Evolutionary conservation across 1,140 invertebrate species (phyloP).

Genomic region (Saccostrea glomerata): DNA sequence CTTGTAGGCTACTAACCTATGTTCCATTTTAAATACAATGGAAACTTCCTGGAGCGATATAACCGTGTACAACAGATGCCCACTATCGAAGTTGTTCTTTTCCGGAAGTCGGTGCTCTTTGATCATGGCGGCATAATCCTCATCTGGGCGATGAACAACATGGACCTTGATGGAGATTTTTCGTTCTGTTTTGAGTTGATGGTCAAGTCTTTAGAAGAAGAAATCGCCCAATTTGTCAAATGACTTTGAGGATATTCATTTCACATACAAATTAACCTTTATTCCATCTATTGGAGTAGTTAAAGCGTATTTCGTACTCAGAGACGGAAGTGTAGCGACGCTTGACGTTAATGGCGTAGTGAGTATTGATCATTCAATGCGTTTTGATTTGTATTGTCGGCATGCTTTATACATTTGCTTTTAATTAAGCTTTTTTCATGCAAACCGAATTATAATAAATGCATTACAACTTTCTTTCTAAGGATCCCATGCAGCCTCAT

Average conservation of each 20-base stretch:
- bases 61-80: slow-evolving; percentile 55
- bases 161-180: slow-evolving; percentile 51
- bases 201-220: slow-evolving; percentile 45
- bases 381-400: not conserved
- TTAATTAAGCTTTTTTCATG: no score
- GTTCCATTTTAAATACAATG: slow-evolving; percentile 55
- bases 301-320: slow-evolving; percentile 48
- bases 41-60: slow-evolving; percentile 52
- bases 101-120: slow-evolving; percentile 51
- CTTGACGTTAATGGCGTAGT: slow-evolving; percentile 49
- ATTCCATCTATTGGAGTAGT: slow-evolving; percentile 43
- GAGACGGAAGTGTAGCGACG: slow-evolving; percentile 19
- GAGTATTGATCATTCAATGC: slow-evolving; percentile 26
- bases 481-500: slow-evolving; percentile 44
- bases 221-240: slow-evolving; percentile 54
- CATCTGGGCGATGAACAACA: slow-evolving; percentile 52
- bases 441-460: no score
- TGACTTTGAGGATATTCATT: slow-evolving; percentile 32
- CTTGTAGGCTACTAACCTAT: slow-evolving; percentile 52
- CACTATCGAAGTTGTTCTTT: slow-evolving; percentile 45
- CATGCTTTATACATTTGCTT: no score
- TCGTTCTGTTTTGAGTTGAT: slow-evolving; percentile 57
- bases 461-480: not conserved
- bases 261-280: slow-evolving; percentile 55
- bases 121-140: slow-evolving; percentile 52